phyloP scores from a whole-genome alignment of 2,888 invertebrate genomes.

The Melanophora roralis region DNA sequence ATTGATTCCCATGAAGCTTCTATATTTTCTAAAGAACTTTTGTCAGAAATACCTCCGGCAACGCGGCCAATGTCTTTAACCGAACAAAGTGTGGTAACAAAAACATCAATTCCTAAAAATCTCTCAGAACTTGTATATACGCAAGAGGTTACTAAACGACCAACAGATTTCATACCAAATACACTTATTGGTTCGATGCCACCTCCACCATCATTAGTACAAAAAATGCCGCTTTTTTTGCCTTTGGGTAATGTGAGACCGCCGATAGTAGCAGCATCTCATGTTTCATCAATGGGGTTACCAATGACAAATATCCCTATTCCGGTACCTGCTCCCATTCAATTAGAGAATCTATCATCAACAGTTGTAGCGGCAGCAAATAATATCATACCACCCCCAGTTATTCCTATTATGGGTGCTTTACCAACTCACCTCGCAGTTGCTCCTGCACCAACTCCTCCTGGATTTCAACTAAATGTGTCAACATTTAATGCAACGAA shows the following conservation, averaged over 20 bases:
- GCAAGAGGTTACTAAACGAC: constrained; percentile 12
- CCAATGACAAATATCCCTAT: constrained; percentile 52
- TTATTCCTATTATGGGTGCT: constrained; percentile 47
- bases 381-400: constrained; percentile 52
- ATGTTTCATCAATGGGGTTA: constrained; percentile 46
- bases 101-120: background rate
- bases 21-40: constrained; percentile 15
- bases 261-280: background rate
- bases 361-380: constrained; percentile 30
- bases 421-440: constrained; percentile 39
- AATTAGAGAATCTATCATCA: constrained; percentile 57
- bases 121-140: constrained; percentile 24
- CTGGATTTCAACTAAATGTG: constrained; percentile 29
- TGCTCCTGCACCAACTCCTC: constrained; percentile 16
- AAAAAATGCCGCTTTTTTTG: constrained; percentile 68
- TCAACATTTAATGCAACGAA: constrained; percentile 28
- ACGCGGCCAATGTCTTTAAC: constrained; percentile 18
- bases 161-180: constrained; percentile 6
- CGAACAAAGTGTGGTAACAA: background rate
- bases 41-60: background rate
- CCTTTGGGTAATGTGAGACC: constrained; percentile 58
- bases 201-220: constrained; percentile 58
- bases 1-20: background rate
- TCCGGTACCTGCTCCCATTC: constrained; percentile 51
- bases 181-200: constrained; percentile 22